Evolutionary conservation across 2,888 invertebrate genomes (phyloP).

Genomic region (Lasiommata megera): DNA sequence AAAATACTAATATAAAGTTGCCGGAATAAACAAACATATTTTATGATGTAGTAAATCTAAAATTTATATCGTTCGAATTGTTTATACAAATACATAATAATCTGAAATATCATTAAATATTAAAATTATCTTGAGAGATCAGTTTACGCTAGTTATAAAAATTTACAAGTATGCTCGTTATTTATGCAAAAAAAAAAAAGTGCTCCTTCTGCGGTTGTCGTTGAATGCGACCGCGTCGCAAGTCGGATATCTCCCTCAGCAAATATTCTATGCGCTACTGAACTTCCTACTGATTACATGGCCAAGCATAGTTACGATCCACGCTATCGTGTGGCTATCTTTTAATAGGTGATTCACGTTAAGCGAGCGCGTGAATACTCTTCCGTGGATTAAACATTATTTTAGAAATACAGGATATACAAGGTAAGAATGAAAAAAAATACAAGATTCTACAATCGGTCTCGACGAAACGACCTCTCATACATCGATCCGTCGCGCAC

Average conservation of each 20-base stretch:
- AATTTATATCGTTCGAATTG: slow-evolving; percentile 72
- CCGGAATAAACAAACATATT: slow-evolving; percentile 58
- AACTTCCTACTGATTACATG: slow-evolving; percentile 69
- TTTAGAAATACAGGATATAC: slow-evolving; percentile 3
- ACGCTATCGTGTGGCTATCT: slow-evolving; percentile 41
- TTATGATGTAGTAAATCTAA: slow-evolving; percentile 69
- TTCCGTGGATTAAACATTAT: slow-evolving; percentile 19
- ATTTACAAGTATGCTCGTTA: slow-evolving; percentile 72
- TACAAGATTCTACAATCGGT: slow-evolving; percentile 17
- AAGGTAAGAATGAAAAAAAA: slow-evolving; percentile 11
- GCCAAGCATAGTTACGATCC: slow-evolving; percentile 59
- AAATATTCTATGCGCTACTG: slow-evolving; percentile 71
- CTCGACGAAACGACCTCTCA: slow-evolving; percentile 50
- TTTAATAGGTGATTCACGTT: slow-evolving; percentile 43
- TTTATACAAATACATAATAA: slow-evolving; percentile 76
- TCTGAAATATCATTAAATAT: slow-evolving; percentile 72
- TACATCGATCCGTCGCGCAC: slow-evolving; percentile 67
- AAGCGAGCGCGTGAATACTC: slow-evolving; percentile 42
- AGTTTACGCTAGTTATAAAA: slow-evolving; percentile 79
- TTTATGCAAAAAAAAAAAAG: slow-evolving; percentile 65
- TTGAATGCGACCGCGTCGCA: slow-evolving; percentile 64
- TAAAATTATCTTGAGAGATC: slow-evolving; percentile 80
- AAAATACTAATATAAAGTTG: slow-evolving; percentile 64
- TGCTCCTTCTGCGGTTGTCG: slow-evolving; percentile 61
- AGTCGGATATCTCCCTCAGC: slow-evolving; percentile 65